These are phyloP conservation scores for Baronia brevicornis DNA, from an alignment of 2,888 invertebrate genomes.

Conservation along the genomic window DNA sequence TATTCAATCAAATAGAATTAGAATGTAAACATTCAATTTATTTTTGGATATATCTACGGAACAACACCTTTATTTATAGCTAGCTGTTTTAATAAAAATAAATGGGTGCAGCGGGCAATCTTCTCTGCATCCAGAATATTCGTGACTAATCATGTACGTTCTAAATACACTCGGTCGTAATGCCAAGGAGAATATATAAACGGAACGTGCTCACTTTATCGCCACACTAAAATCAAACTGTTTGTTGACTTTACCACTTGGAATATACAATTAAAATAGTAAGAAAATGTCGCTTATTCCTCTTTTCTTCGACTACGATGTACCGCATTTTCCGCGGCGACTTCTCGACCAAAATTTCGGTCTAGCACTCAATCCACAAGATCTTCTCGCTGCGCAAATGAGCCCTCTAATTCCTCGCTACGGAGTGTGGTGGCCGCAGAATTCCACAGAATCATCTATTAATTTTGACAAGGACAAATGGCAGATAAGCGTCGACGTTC, in stretches of 20 bases:
- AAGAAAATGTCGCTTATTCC: constrained; percentile 48
- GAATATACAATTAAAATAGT: not conserved
- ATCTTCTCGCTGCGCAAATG: constrained; percentile 39
- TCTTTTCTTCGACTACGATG: constrained; percentile 49
- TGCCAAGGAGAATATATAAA: constrained; percentile 30
- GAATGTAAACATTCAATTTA: no score
- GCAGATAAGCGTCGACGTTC: constrained; percentile 83
- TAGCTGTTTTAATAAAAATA: constrained; percentile 10
- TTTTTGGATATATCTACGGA: no score
- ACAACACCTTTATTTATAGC: constrained; percentile 9
- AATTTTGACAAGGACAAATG: constrained; percentile 73
- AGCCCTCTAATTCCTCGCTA: constrained; percentile 38
- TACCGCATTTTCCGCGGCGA: constrained; percentile 49
- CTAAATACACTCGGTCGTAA: constrained; percentile 21
- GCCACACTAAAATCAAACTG: constrained; percentile 26
- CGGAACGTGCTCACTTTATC: constrained; percentile 17
- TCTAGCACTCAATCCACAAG: constrained; percentile 54
- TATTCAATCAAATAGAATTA: no score
- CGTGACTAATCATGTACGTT: constrained; percentile 23
- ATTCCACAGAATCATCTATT: constrained; percentile 64
- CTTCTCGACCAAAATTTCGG: constrained; percentile 64
- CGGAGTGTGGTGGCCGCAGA: constrained; percentile 48
- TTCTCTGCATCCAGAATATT: constrained; percentile 32
- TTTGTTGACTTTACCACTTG: constrained; percentile 11
- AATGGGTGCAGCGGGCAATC: constrained; percentile 10